Percentiles rank a stretch among this genome's conserved stretches.
Conservation (phyloP, 1,140 invertebrate genomes). For the Cydia amplana region DNA sequence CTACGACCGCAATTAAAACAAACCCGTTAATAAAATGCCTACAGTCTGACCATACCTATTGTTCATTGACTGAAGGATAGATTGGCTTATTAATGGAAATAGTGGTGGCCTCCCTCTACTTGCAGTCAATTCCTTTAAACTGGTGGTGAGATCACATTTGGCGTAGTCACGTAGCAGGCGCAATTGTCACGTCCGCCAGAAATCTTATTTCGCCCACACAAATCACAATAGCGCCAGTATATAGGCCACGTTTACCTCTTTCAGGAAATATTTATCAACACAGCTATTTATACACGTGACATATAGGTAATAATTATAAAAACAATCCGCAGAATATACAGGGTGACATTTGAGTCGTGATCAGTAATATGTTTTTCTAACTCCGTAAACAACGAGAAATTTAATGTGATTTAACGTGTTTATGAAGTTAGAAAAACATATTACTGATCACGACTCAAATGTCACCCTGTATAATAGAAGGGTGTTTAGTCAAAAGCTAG, state of each 20-base stretch:
- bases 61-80: neutral
- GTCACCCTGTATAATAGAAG: too few species aligned
- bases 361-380: too few species aligned
- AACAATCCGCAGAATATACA: neutral
- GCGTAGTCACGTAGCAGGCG: slow-evolving; percentile 53
- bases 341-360: too few species aligned
- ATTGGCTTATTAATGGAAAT: slow-evolving; percentile 4
- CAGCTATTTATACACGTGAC: slow-evolving; percentile 5
- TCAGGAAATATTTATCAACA: slow-evolving; percentile 18
- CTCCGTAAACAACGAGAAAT: too few species aligned
- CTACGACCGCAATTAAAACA: slow-evolving; percentile 43
- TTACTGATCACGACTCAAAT: too few species aligned
- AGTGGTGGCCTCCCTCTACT: slow-evolving; percentile 28
- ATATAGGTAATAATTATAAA: neutral
- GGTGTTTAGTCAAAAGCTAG: too few species aligned
- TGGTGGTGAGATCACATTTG: slow-evolving; percentile 54
- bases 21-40: neutral
- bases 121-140: slow-evolving; percentile 38
- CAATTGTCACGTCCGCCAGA: slow-evolving; percentile 67
- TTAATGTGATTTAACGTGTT: too few species aligned
- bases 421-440: too few species aligned
- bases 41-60: neutral
- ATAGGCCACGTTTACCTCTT: slow-evolving; percentile 30
- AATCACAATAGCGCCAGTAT: slow-evolving; percentile 30
- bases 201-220: slow-evolving; percentile 43